Conservation (phyloP, 1,140 invertebrate genomes). For the Platorchestia sp. region DNA sequence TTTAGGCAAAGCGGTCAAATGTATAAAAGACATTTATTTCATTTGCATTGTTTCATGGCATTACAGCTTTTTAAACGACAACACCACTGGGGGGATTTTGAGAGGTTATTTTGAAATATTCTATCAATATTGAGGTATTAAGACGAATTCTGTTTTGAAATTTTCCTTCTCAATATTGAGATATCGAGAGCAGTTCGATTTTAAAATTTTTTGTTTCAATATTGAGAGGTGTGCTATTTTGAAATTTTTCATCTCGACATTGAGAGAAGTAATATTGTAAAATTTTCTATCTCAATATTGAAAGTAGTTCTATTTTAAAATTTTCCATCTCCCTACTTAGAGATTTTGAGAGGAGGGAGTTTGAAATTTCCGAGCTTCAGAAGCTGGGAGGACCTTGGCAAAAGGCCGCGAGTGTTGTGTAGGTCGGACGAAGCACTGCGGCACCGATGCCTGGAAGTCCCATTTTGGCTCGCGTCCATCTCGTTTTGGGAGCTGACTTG, state of each 20-base stretch:
- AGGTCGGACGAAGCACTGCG: not conserved
- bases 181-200: not conserved
- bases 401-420: not conserved
- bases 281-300: not conserved
- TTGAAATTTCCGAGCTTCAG: not conserved
- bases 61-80: too few species aligned
- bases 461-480: not conserved
- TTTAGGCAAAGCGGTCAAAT: too few species aligned
- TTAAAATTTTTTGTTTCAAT: too few species aligned
- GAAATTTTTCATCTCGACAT: too few species aligned
- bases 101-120: too few species aligned
- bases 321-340: not conserved
- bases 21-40: too few species aligned
- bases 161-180: too few species aligned
- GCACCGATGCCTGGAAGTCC: not conserved
- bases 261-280: not conserved
- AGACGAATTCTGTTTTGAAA: too few species aligned
- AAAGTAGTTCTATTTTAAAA: not conserved
- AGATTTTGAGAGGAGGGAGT: not conserved
- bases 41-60: too few species aligned
- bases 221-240: too few species aligned
- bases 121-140: too few species aligned
- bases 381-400: not conserved
- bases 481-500: not conserved
- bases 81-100: too few species aligned